Evolutionary conservation across 2,113 vertebrate species (phyloP), one percentile per base, ranked within the genome.

Genomic region (Leptodactylus fuscus): DNA sequence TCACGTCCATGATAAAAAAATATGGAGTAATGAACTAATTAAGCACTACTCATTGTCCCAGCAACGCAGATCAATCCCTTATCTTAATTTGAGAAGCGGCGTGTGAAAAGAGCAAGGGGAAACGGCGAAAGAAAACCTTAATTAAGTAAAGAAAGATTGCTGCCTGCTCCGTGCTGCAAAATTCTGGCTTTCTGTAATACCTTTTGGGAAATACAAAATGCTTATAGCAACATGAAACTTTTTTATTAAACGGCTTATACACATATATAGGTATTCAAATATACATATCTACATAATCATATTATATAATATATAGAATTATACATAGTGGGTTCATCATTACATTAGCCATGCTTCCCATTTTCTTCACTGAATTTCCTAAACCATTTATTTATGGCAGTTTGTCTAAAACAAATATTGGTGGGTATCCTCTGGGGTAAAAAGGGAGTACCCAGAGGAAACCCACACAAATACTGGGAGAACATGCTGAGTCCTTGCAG

Each of bases 11-110:
- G 27, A 51, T 80, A 41, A 73, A 85, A 79, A 80, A 78, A 80
- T 46, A 85, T 81, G 67, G 62, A 85, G 84, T 85, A 85, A 85
- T 85, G 76, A 81, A 85, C 84, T 85, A 80, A 85, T 85, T 85
- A 85, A 85, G 84, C n/a, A 20, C 65, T 73, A 85, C 84, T 85
- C 84, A 85, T 85, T 85, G 84, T 85, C 76, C 77, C 84, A 60
- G 84, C 49, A 81, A 81, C 24, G 20, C 76, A 85, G 77, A 85
- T 85, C 84, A 85, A 85, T 85, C 77, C 67, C 84, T 85, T 85
- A 85, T 85, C 84, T 85, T 85, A 81, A 85, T 85, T 85, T 71
- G 76, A 70, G 82, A 62, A 75, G 82, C 82, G 11, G 9, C 62
- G 51, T 83, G 82, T 75, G 82, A 85, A 85, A 85, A 85, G 77